Evolutionary conservation across 2,797 vertebrate species (phyloP).

Genomic region (Sebastes nivosus): DNA sequence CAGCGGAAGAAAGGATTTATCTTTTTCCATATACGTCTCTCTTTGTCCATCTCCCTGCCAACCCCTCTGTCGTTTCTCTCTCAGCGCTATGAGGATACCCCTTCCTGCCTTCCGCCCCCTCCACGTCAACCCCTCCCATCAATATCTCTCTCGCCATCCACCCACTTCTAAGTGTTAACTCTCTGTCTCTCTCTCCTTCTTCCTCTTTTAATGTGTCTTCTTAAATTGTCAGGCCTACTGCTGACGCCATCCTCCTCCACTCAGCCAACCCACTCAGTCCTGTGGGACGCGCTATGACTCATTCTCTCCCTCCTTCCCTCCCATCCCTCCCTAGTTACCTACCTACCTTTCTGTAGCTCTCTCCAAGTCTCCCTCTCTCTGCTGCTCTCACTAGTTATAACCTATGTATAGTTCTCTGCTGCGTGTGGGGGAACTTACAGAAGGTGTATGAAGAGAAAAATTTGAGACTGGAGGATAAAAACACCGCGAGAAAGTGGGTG

Average conservation of each 20-base stretch:
- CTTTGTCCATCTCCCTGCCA: slow-evolving; percentile 42
- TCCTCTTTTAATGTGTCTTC: slow-evolving; percentile 75
- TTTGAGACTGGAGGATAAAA: slow-evolving; percentile 2
- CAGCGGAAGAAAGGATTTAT: slow-evolving; percentile 67
- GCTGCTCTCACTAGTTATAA: slow-evolving; percentile 37
- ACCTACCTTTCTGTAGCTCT: slow-evolving; percentile 64
- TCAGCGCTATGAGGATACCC: slow-evolving; percentile 65
- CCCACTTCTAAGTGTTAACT: slow-evolving; percentile 52
- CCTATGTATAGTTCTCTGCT: slow-evolving; percentile 39
- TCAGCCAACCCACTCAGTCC: slow-evolving; percentile 83
- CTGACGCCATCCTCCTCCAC: slow-evolving; percentile 87
- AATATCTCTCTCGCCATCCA: slow-evolving; percentile 55
- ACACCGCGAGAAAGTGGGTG: slow-evolving; percentile 33
- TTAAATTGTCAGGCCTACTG: slow-evolving; percentile 78
- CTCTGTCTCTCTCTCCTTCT: slow-evolving; percentile 44
- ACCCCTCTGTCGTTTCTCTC: slow-evolving; percentile 37
- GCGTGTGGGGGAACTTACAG: slow-evolving; percentile 4
- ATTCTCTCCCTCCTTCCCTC: slow-evolving; percentile 72
- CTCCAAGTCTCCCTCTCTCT: slow-evolving; percentile 44
- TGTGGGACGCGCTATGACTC: slow-evolving; percentile 87
- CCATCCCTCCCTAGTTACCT: slow-evolving; percentile 63
- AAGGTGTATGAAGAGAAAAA: slow-evolving; percentile 8
- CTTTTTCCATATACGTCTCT: slow-evolving; percentile 53
- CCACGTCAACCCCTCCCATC: slow-evolving; percentile 53
- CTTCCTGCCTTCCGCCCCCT: slow-evolving; percentile 59